These are phyloP conservation scores for Isotomurus palustris DNA, from an alignment of 2,888 invertebrate genomes.

Conservation along the genomic window DNA sequence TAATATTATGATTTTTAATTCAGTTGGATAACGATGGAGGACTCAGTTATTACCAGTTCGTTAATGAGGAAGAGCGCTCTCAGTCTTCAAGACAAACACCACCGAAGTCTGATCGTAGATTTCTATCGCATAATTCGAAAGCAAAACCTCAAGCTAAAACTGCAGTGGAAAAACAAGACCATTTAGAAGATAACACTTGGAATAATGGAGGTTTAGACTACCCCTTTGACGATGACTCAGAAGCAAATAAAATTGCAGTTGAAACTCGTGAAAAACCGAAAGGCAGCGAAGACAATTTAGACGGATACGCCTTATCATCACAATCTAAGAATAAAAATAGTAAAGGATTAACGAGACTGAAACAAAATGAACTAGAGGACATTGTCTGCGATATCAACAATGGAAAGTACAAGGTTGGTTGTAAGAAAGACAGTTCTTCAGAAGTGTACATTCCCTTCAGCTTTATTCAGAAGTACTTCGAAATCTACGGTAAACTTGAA, in stretches of 20 bases:
- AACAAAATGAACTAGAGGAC: slow-evolving; percentile 9
- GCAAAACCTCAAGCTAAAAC: background rate
- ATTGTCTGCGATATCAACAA: slow-evolving; percentile 54
- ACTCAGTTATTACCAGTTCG: slow-evolving; percentile 7
- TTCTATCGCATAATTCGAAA: background rate
- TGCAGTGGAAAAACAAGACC: background rate
- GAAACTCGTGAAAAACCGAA: too few relatives aligned
- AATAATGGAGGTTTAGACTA: slow-evolving; percentile 26
- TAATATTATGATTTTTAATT: background rate
- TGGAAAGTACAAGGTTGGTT: slow-evolving; percentile 62
- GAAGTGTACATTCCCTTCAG: slow-evolving; percentile 90
- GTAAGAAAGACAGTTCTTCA: slow-evolving; percentile 33
- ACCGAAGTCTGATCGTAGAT: background rate
- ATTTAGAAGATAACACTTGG: background rate
- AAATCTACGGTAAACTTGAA: slow-evolving; percentile 82
- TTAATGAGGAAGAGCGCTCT: slow-evolving; percentile 1
- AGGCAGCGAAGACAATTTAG: slow-evolving; percentile 24
- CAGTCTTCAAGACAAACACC: background rate
- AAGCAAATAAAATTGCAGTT: background rate
- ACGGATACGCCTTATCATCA: background rate
- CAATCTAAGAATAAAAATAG: background rate
- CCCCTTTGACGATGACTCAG: slow-evolving; percentile 32
- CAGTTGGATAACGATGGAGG: background rate
- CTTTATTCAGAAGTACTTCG: slow-evolving; percentile 88
- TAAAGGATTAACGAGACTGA: background rate